These are phyloP conservation scores for Rhodeus uyekii DNA, from an alignment of 2,797 vertebrate species.

Conservation along the genomic window DNA sequence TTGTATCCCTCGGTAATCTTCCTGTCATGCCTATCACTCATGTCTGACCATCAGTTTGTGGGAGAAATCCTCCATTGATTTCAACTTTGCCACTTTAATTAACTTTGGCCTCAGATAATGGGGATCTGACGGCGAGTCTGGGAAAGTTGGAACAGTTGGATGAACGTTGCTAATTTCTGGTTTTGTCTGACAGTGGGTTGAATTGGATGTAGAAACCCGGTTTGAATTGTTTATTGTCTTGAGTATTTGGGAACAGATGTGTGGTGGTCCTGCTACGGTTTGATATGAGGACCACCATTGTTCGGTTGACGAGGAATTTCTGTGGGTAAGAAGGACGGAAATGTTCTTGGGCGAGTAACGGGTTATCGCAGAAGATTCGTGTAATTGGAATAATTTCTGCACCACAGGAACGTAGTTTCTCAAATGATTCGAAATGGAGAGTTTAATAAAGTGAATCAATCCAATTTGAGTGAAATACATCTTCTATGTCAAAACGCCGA, in stretches of 20 bases:
- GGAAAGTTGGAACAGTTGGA: slow-evolving; percentile 67
- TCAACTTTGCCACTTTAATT: slow-evolving; percentile 81
- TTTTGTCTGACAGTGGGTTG: slow-evolving; percentile 68
- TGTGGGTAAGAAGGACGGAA: slow-evolving; percentile 64
- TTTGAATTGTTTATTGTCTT: slow-evolving; percentile 83
- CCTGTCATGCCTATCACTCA: slow-evolving; percentile 80
- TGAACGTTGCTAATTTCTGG: slow-evolving; percentile 70
- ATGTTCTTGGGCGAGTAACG: slow-evolving; percentile 39
- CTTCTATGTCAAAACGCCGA: neutral
- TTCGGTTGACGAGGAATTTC: slow-evolving; percentile 70
- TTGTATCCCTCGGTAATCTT: slow-evolving; percentile 79
- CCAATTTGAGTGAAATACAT: slow-evolving; percentile 26
- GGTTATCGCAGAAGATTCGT: slow-evolving; percentile 23
- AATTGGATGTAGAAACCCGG: slow-evolving; percentile 75
- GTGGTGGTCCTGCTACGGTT: slow-evolving; percentile 72
- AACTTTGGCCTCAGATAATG: slow-evolving; percentile 81
- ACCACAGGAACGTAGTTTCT: neutral
- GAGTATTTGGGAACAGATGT: slow-evolving; percentile 73
- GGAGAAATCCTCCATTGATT: slow-evolving; percentile 80
- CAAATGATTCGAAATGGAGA: slow-evolving; percentile 38
- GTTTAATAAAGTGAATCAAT: slow-evolving; percentile 33
- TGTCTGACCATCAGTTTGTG: slow-evolving; percentile 68
- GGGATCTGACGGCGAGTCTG: slow-evolving; percentile 64
- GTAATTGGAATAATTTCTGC: slow-evolving; percentile 16
- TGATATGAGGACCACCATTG: slow-evolving; percentile 74